Evolutionary conservation across 1,140 invertebrate species (phyloP), one percentile per base, ranked within the genome.

Genomic region (Delia radicum): DNA sequence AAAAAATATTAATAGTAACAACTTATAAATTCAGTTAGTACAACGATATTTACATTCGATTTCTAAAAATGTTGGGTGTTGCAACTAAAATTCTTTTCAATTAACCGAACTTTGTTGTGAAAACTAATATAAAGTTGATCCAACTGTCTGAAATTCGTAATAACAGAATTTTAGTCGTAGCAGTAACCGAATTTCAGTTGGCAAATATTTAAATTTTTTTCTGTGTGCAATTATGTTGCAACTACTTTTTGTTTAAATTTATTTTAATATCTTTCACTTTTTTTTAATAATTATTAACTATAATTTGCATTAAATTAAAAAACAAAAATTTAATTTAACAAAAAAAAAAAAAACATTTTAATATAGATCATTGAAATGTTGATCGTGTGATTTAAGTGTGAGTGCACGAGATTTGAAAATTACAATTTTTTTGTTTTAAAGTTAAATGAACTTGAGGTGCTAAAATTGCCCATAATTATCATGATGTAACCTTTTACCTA

Each of bases 401-500:
- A 67, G 63, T 29, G 65, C 21, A 63, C 10, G 65, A 15, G 62
- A 33, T 69, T 33, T 33, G 65, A 69, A 21, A 55, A 55, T 42
- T 42, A 42, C 37, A 42, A 37, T 5, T 42, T 42, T 42, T 42
- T 8, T 3, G 37, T 42, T 42, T 42, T 37, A 21, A 21, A 55
- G 48, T 55, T 37, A 69, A 69, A 69, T 69, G 65, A 69, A 69
- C 65, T 69, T 69, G 65, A 69, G 65, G 65, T 69, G 65, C 31
- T 69, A 33, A 69, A 69, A 69, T 69, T 69, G 65, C 15, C 65
- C 65, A 69, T 69, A 69, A 69, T 69, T 69, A 69, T 33, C 29
- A 69, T 55, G 48, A 55, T 55, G 48, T 55, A 55, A 55, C 48
- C 48, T 55, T 55, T 55, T 55, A 21, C 8, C 48, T 55, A 21